Base-by-base conservation (phyloP, 1,140 invertebrate species). In the Spodoptera frugiperda region DNA sequence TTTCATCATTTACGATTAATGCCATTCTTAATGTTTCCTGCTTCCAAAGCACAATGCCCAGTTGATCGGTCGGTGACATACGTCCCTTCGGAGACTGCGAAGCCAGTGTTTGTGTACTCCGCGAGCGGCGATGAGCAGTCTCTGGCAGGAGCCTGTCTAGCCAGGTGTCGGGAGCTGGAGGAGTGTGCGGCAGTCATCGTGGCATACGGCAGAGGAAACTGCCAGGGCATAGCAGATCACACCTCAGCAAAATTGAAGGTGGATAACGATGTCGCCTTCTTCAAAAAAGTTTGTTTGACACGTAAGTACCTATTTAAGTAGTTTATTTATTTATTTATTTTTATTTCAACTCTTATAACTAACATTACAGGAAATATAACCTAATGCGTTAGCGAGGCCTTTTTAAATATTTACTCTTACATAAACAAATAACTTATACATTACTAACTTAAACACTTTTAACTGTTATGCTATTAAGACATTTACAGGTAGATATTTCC, bases 191-290 rank as follows among this genome's bases (percentile, higher is more conserved):
- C 89, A 0, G 90, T 93, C 0, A 74, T 87, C 0, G 82, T 93
- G 2, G 82, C 87, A 0, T 93, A 92, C 77, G 76, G 82, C 19
- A 85, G 84, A 70, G 87, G 93, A 54, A 91, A 85, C 84, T 91
- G 91, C 61, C 84, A 92, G 30, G 90, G 93, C 1, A 53, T 94
- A 1, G 84, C 91, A 0, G 78, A 33, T 5, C 71, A 75, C 0
- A 67, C 82, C 0, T 78, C 82, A n/a, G 73, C 82, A 14, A 77
- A 83, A 14, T 84, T 94, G 6, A 78, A 78, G 11, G 61, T 83
- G 0, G 92, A 94, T 72, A 90, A 91, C 67, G 93, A 94, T 78
- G 89, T 88, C 14, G 89, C 90, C 15, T 93, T 90, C 75, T 94
- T 94, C 76, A 90, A 89, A 59, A 94, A 93, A 84, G 87, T 88